These are phyloP conservation scores for Hyles euphorbiae DNA, from an alignment of 1,140 invertebrate species.

Conservation along the genomic window DNA sequence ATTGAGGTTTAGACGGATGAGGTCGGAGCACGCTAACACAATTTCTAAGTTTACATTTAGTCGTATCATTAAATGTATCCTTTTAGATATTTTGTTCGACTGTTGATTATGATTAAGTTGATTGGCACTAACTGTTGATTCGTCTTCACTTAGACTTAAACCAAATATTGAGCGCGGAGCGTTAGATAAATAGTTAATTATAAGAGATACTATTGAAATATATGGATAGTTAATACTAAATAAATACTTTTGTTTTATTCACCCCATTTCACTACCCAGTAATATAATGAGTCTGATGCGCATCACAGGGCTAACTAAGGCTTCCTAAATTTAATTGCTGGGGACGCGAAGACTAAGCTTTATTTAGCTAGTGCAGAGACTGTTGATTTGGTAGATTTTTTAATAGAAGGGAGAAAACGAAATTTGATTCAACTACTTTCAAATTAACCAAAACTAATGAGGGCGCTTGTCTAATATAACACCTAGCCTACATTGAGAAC, in stretches of 20 bases:
- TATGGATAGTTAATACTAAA: conserved; percentile 73
- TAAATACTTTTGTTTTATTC: conserved; percentile 64
- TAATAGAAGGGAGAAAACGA: no score
- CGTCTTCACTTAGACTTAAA: conserved; percentile 69
- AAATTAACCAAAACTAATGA: no score
- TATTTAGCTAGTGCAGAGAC: no score
- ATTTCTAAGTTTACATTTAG: conserved; percentile 70
- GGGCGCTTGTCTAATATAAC: no score
- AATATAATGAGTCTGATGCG: no score
- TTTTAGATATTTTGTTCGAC: conserved; percentile 64
- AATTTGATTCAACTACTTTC: no score
- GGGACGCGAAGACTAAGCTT: no score
- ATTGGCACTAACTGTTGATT: conserved; percentile 66
- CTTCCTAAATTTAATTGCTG: no score
- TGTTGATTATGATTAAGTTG: conserved; percentile 61
- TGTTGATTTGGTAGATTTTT: no score
- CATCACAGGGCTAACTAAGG: no score
- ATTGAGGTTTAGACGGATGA: conserved; percentile 35
- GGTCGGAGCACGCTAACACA: conserved; percentile 45
- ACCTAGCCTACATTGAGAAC: no score
- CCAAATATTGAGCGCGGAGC: conserved; percentile 72
- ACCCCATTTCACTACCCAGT: not conserved
- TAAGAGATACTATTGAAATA: conserved; percentile 74
- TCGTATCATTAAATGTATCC: conserved; percentile 61
- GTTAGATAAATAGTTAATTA: conserved; percentile 66